Percentiles rank a stretch among this genome's conserved stretches.
These are phyloP conservation scores for Rhynchonycteris naso DNA, from an alignment of 2,797 vertebrate genomes.

Conservation along the genomic window DNA sequence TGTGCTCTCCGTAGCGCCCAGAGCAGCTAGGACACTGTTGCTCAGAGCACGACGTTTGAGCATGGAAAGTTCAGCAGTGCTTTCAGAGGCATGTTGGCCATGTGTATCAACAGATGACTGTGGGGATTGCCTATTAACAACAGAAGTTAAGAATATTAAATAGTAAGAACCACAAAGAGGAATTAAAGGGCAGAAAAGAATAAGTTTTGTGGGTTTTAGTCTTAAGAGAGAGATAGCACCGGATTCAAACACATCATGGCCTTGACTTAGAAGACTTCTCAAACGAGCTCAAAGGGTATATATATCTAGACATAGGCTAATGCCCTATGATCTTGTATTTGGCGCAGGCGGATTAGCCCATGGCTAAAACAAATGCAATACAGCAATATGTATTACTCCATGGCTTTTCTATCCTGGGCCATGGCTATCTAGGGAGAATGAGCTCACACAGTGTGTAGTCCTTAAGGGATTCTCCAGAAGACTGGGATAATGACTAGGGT, in stretches of 20 bases:
- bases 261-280: background rate
- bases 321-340: background rate
- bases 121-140: background rate
- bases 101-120: background rate
- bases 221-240: background rate
- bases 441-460: background rate
- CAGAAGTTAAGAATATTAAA: background rate
- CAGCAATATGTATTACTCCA: background rate
- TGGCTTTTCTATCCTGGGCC: background rate
- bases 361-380: background rate
- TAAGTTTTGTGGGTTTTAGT: background rate
- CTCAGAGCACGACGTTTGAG: no score
- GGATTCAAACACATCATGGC: background rate
- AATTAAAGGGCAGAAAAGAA: conserved; percentile 9
- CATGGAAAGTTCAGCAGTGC: background rate
- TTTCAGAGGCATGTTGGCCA: background rate
- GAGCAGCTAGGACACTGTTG: background rate
- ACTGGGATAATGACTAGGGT: background rate
- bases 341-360: background rate
- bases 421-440: background rate
- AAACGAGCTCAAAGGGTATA: background rate
- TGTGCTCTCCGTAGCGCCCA: background rate
- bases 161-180: background rate
- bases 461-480: background rate
- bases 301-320: background rate